These are phyloP conservation scores for Ochropacha duplaris DNA, from an alignment of 2,888 invertebrate species.

Conservation along the genomic window DNA sequence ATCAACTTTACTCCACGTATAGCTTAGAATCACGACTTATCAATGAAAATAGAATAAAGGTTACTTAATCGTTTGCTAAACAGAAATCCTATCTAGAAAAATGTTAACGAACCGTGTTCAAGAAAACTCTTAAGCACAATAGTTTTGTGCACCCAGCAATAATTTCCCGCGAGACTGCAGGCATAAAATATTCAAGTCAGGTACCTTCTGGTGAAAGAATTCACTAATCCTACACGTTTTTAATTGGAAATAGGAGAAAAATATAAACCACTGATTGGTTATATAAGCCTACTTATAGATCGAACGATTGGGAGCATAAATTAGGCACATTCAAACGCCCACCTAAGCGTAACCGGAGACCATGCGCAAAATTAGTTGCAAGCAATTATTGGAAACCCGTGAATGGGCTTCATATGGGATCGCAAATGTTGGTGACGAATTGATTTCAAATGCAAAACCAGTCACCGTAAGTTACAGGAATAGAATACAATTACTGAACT, in stretches of 20 bases:
- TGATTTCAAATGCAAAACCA: not conserved
- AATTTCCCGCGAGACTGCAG: constrained; percentile 64
- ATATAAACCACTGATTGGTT: constrained; percentile 25
- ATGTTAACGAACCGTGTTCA: constrained; percentile 42
- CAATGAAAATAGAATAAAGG: not conserved
- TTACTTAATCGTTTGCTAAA: constrained; percentile 6
- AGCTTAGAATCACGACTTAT: not conserved
- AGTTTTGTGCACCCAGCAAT: constrained; percentile 55
- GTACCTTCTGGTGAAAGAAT: constrained; percentile 49
- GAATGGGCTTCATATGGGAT: not conserved
- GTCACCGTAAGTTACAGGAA: not conserved
- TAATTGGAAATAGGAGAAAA: constrained; percentile 55
- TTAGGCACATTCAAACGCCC: constrained; percentile 5
- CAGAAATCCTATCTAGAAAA: constrained; percentile 32
- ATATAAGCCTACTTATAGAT: constrained; percentile 32
- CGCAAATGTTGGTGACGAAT: not conserved
- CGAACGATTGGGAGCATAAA: constrained; percentile 18
- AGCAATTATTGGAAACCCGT: constrained; percentile 1
- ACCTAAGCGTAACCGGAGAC: not conserved
- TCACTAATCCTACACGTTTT: constrained; percentile 51
- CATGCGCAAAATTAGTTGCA: not conserved
- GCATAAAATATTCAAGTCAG: constrained; percentile 65
- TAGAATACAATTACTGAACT: constrained; percentile 3
- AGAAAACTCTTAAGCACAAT: constrained; percentile 57
- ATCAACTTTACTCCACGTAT: too few species aligned